Percentiles rank a stretch among this genome's conserved stretches.
Evolutionary conservation across 2,888 invertebrate species (phyloP).

Genomic region (Ophion ellenae): DNA sequence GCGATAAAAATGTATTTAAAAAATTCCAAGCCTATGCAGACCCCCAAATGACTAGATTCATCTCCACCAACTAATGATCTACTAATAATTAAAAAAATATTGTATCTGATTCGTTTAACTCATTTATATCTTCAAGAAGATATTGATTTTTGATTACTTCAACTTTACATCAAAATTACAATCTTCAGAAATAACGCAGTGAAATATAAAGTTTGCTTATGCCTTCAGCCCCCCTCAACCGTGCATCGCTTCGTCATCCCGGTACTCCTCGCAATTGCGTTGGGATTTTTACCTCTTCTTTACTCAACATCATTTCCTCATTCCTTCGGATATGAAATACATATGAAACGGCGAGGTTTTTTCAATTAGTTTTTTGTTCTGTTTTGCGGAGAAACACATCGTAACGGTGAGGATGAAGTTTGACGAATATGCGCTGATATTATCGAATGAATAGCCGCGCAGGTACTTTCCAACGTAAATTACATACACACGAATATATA

Average conservation of each 20-base stretch:
- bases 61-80: too few species aligned
- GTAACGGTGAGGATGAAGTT: conserved; percentile 12
- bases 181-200: too few species aligned
- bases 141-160: too few species aligned
- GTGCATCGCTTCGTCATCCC: not conserved
- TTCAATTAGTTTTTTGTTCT: not conserved
- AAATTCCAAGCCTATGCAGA: too few species aligned
- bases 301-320: not conserved
- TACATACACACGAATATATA: not conserved
- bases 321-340: not conserved
- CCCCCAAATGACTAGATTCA: too few species aligned
- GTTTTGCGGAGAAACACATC: not conserved
- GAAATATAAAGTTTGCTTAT: too few species aligned
- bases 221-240: not conserved
- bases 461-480: conserved; percentile 4
- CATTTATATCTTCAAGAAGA: too few species aligned
- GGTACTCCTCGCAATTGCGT: not conserved
- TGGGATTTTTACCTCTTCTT: not conserved
- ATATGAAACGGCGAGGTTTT: not conserved
- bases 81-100: too few species aligned
- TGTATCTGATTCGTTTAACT: too few species aligned
- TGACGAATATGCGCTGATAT: conserved; percentile 25
- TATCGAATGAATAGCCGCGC: not conserved
- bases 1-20: too few species aligned
- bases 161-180: too few species aligned